Base-by-base conservation (phyloP, 2,113 vertebrate genomes). In the Atractosteus spatula region DNA sequence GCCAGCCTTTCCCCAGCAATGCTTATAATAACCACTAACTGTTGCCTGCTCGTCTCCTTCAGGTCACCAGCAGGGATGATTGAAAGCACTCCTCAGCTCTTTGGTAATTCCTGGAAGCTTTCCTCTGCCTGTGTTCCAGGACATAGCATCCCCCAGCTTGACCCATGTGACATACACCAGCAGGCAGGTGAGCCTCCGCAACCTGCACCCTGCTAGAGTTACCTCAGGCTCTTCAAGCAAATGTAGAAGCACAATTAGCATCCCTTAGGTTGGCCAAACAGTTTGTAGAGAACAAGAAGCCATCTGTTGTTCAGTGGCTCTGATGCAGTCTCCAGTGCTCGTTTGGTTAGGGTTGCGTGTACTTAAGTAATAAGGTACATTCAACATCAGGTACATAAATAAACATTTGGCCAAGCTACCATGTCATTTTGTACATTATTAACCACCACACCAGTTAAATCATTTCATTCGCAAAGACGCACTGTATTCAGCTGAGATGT, bases 1-100 rank as follows among this genome's bases (percentile, higher is more conserved):
- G 10, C 47, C 47, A 7, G 47, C 47, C 5, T 5, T 51, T 51
- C 29, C 29, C 29, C 29, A 29, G 10, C 10, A 51, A 51, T 7
- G 47, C 10, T 7, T 51, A 51, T 51, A 5, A 51, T 51, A 10
- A 51, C 5, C 47, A 10, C 47, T 51, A 51, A 51, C 47, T 10
- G 10, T 51, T 47, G 5, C 51, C 11, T n/a, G 1, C 73, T 8
- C 73, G 0, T 76, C 78, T 77, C 75, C 56, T n/a, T 8, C 82
- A 99, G 97, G 59, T 96, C 97, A 77, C 96, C 97, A 0, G 95
- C 89, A 47, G 97, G 97, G 12, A 96, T 99, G 86, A 93, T 96
- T 29, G 97, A 99, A 82, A 98, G 93, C 85, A 97, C 95, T 2
- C 96, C 97, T 2, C 93, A 94, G 64, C 90, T 99, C 79, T 99